phyloP scores from a whole-genome alignment of 92 coral and sea anemone species.

The Pocillopora meandrina region DNA sequence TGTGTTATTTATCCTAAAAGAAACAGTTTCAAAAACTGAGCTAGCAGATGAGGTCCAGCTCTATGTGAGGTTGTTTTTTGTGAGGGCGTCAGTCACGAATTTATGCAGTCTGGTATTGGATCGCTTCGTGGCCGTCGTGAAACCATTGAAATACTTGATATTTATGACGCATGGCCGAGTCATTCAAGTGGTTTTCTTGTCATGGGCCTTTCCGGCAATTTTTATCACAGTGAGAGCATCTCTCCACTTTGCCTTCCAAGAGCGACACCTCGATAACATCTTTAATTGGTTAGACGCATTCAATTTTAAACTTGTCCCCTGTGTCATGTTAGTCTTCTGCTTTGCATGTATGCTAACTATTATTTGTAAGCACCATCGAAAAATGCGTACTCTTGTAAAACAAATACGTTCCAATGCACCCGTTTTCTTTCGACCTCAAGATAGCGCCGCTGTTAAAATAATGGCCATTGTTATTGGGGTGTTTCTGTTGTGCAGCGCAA shows the following conservation, averaged over 20 bases:
- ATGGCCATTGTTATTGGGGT: slow-evolving; percentile 6
- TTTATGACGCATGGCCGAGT: slow-evolving; percentile 13
- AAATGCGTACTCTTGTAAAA: background rate
- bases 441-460: background rate
- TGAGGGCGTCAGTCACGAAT: background rate
- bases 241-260: background rate
- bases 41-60: background rate
- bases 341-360: background rate
- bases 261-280: too few relatives aligned
- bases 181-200: background rate
- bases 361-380: background rate
- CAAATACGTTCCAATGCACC: slow-evolving; percentile 2
- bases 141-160: background rate
- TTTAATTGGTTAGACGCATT: background rate
- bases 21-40: background rate
- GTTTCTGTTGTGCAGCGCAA: background rate
- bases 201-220: slow-evolving; percentile 2
- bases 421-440: background rate
- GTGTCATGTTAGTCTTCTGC: slow-evolving; percentile 6
- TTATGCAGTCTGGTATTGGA: slow-evolving; percentile 2
- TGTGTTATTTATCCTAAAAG: background rate
- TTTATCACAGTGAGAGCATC: background rate
- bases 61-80: background rate
- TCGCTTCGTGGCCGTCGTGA: slow-evolving; percentile 7
- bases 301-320: background rate